Conservation (phyloP, 2,797 vertebrate species). For the Gallinago solitaria region DNA sequence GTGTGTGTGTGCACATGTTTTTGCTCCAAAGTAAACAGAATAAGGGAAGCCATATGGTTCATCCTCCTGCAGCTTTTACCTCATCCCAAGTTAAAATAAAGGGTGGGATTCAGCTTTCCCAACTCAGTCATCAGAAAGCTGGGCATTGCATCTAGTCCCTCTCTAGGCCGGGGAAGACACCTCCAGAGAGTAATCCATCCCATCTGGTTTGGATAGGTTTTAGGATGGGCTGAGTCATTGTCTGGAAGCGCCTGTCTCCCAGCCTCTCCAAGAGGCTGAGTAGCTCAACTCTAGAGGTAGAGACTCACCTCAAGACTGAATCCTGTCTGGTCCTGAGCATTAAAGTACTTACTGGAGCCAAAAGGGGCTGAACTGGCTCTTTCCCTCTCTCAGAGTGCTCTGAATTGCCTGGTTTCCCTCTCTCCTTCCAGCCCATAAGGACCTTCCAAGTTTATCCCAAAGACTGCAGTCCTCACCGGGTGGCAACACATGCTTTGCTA, state of each 20-base stretch:
- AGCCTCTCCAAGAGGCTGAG: neutral
- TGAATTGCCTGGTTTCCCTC: neutral
- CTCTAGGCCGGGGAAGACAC: neutral
- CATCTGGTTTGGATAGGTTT: constrained; percentile 11
- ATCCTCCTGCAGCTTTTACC: neutral
- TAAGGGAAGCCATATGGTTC: neutral
- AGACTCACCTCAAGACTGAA: neutral
- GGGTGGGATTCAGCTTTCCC: constrained; percentile 11
- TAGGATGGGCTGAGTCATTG: constrained; percentile 1
- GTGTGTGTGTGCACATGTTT: neutral
- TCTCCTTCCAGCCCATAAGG: neutral
- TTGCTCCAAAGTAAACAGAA: constrained; percentile 42
- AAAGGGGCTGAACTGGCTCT: neutral
- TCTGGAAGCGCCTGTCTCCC: neutral
- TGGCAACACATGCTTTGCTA: neutral
- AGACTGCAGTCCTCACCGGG: neutral
- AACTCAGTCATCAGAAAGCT: neutral
- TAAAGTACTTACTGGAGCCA: neutral
- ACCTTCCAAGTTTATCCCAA: neutral
- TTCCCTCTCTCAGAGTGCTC: neutral
- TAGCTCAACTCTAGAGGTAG: neutral
- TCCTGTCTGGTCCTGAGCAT: neutral
- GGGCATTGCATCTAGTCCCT: neutral
- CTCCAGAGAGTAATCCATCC: neutral
- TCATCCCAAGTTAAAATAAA: neutral